These are phyloP conservation scores for Coracopsis vasa DNA, from an alignment of 2,113 vertebrate species.

Conservation along the genomic window DNA sequence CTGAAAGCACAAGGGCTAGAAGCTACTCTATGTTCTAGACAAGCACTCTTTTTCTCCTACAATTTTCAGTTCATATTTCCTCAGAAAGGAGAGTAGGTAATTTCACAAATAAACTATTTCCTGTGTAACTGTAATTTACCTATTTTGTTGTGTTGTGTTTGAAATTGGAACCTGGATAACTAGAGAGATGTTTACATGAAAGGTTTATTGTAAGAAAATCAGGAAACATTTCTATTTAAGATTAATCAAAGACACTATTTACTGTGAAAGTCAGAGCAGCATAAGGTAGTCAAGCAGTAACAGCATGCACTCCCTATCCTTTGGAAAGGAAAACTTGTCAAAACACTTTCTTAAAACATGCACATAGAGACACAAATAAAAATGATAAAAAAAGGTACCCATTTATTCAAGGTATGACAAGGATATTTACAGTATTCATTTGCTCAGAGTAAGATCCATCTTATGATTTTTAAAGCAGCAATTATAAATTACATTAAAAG, in stretches of 20 bases:
- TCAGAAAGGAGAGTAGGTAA: background rate
- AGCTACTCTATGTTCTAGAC: background rate
- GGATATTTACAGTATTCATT: slow-evolving; percentile 78
- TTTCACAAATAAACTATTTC: background rate
- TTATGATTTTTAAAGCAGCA: slow-evolving; percentile 65
- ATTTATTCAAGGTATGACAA: slow-evolving; percentile 83
- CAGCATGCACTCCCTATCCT: background rate
- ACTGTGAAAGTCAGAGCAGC: background rate
- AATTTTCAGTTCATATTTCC: background rate
- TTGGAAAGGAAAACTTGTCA: background rate
- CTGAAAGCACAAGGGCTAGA: background rate
- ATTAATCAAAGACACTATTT: background rate
- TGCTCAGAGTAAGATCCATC: slow-evolving; percentile 63
- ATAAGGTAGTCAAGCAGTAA: background rate
- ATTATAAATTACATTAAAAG: slow-evolving; percentile 69
- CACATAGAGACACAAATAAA: background rate
- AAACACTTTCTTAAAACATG: background rate
- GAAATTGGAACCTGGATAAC: background rate
- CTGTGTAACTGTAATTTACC: background rate
- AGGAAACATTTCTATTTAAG: background rate
- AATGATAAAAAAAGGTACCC: slow-evolving; percentile 75
- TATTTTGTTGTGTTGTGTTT: background rate
- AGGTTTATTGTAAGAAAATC: background rate
- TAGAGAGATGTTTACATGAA: background rate
- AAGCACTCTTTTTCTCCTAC: background rate